Percentiles rank a stretch among this genome's conserved stretches.
Evolutionary conservation across 2,797 vertebrate genomes (phyloP).

Genomic region (Crax fasciolata): DNA sequence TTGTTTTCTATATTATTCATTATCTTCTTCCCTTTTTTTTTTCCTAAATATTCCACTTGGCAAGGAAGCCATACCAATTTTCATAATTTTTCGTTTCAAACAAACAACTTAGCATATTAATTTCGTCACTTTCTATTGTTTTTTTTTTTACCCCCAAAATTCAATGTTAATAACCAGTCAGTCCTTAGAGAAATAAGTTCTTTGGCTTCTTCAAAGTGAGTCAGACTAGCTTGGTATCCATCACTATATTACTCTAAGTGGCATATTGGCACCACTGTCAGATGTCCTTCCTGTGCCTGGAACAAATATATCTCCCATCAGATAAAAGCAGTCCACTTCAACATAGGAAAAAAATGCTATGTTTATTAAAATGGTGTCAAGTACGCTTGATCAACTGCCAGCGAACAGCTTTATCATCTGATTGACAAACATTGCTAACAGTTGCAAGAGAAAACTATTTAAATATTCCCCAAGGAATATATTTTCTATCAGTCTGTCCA

Average conservation of each 20-base stretch:
- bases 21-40: neutral
- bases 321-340: neutral
- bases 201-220: constrained; percentile 15
- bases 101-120: neutral
- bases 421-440: neutral
- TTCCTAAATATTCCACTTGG: neutral
- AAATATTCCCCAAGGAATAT: neutral
- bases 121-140: neutral
- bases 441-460: constrained; percentile 13
- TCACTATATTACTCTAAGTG: neutral
- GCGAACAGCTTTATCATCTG: constrained; percentile 7
- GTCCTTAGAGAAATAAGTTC: neutral
- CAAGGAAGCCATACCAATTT: neutral
- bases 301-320: constrained; percentile 19
- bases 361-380: constrained; percentile 51
- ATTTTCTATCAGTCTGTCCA: constrained; percentile 26
- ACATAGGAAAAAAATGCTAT: neutral
- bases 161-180: neutral
- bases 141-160: neutral
- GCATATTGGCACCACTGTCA: constrained; percentile 21
- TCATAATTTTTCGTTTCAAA: neutral
- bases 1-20: neutral
- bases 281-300: neutral
- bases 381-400: neutral
- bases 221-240: neutral